Percentiles rank a stretch among this genome's conserved stretches.
Conservation (phyloP, 2,113 vertebrate species). For the Archocentrus centrarchus region DNA sequence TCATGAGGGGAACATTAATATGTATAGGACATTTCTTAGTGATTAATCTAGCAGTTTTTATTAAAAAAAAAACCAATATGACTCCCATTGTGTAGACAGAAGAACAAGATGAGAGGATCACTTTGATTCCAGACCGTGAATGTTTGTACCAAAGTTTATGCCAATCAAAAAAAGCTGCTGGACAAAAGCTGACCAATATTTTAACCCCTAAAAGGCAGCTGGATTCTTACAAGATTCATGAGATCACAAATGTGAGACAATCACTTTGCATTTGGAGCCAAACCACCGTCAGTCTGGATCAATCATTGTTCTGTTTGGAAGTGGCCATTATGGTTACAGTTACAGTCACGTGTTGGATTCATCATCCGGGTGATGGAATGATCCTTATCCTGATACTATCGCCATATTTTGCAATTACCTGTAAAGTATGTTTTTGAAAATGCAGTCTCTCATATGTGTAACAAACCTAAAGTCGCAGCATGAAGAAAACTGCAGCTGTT, state of each 20-base stretch:
- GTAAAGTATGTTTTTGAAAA: background rate
- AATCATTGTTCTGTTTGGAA: background rate
- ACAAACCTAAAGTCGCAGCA: background rate
- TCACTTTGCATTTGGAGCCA: too few relatives aligned
- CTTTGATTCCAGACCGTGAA: accelerated
- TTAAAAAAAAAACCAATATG: background rate
- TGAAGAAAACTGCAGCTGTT: background rate
- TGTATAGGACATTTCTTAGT: too few relatives aligned
- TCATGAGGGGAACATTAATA: too few relatives aligned
- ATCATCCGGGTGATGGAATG: background rate
- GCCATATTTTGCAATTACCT: background rate
- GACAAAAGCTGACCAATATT: background rate
- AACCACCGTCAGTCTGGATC: too few relatives aligned
- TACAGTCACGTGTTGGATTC: background rate
- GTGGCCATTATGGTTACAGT: background rate
- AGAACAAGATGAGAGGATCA: background rate
- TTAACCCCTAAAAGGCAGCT: background rate
- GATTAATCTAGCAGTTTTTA: background rate
- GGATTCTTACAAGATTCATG: background rate
- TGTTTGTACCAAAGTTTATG: accelerated
- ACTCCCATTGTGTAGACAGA: background rate
- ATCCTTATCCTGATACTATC: background rate
- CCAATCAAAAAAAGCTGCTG: background rate
- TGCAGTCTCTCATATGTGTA: background rate
- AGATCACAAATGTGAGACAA: background rate